A percentile compares a stretch with the other conserved stretches of the same genome.
Conservation (phyloP, 1,140 invertebrate genomes). For the Sweltsa coloradensis region DNA sequence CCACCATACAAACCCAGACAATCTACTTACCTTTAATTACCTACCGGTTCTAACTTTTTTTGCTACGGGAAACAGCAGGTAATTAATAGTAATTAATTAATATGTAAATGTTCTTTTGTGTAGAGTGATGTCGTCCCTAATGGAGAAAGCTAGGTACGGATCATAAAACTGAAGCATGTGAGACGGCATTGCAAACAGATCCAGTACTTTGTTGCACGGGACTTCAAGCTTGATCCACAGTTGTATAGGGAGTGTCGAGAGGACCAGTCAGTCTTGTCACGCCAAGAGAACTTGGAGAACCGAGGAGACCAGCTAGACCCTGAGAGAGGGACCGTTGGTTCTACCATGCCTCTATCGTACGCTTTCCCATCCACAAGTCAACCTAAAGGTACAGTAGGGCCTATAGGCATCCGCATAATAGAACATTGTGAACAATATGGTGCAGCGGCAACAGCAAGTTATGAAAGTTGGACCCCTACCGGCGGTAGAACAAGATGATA, state of each 20-base stretch:
- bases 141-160: conserved; percentile 80
- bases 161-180: conserved; percentile 79
- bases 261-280: conserved; percentile 71
- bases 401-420: too few relatives aligned
- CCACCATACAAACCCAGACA: too few relatives aligned
- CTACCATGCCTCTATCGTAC: conserved; percentile 86
- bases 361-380: conserved; percentile 60
- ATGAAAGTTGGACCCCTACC: too few relatives aligned
- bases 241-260: conserved; percentile 77
- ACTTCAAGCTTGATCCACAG: conserved; percentile 85
- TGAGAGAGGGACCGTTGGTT: conserved; percentile 61
- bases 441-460: too few relatives aligned
- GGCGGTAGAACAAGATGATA: too few relatives aligned
- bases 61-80: too few relatives aligned
- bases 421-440: too few relatives aligned
- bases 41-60: too few relatives aligned
- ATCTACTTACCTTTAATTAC: too few relatives aligned
- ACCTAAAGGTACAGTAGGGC: conserved; percentile 42
- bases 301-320: conserved; percentile 49
- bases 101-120: too few relatives aligned
- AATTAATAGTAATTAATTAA: too few relatives aligned
- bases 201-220: conserved; percentile 91
- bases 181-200: conserved; percentile 86
- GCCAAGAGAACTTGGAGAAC: conserved; percentile 68
- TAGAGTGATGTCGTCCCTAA: conserved; percentile 83